Percentiles rank a stretch among this genome's conserved stretches.
These are phyloP conservation scores for Diplodus sargus DNA, from an alignment of 2,797 vertebrate genomes.

Conservation along the genomic window DNA sequence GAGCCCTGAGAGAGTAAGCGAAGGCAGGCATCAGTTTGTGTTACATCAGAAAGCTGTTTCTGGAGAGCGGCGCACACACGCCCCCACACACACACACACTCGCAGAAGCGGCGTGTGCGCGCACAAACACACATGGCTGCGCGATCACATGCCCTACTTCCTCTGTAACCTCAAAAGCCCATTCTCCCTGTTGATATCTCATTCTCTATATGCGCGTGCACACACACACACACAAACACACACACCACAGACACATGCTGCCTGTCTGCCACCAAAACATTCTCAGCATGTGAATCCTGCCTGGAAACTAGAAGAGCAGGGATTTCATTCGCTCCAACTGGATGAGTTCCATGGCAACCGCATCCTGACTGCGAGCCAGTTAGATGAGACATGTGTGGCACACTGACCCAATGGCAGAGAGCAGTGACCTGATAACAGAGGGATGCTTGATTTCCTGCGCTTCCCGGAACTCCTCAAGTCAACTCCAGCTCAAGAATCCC, in stretches of 20 bases:
- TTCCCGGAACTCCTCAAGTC: slow-evolving; percentile 39
- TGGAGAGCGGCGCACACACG: slow-evolving; percentile 43
- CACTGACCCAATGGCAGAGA: slow-evolving; percentile 80
- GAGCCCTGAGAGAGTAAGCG: slow-evolving; percentile 69
- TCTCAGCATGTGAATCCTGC: slow-evolving; percentile 76
- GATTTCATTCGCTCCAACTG: slow-evolving; percentile 74
- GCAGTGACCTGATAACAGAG: slow-evolving; percentile 76
- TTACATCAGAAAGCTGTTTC: slow-evolving; percentile 80
- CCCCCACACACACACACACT: slow-evolving; percentile 32
- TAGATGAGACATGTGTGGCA: slow-evolving; percentile 65
- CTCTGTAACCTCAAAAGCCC: slow-evolving; percentile 74
- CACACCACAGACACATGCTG: slow-evolving; percentile 12
- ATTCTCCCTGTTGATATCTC: slow-evolving; percentile 69
- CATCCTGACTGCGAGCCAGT: slow-evolving; percentile 72
- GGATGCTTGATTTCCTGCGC: slow-evolving; percentile 35
- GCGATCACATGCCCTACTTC: slow-evolving; percentile 88
- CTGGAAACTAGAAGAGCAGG: slow-evolving; percentile 76
- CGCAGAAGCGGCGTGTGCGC: slow-evolving; percentile 19
- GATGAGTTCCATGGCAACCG: slow-evolving; percentile 79
- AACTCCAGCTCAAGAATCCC: slow-evolving; percentile 20
- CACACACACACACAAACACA: slow-evolving; percentile 26
- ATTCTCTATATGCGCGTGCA: slow-evolving; percentile 54
- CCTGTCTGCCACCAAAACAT: slow-evolving; percentile 67
- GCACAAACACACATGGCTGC: slow-evolving; percentile 78
- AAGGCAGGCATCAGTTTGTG: slow-evolving; percentile 67